These are phyloP conservation scores for Poecilus cupreus DNA, from an alignment of 2,888 invertebrate genomes.

Conservation along the genomic window DNA sequence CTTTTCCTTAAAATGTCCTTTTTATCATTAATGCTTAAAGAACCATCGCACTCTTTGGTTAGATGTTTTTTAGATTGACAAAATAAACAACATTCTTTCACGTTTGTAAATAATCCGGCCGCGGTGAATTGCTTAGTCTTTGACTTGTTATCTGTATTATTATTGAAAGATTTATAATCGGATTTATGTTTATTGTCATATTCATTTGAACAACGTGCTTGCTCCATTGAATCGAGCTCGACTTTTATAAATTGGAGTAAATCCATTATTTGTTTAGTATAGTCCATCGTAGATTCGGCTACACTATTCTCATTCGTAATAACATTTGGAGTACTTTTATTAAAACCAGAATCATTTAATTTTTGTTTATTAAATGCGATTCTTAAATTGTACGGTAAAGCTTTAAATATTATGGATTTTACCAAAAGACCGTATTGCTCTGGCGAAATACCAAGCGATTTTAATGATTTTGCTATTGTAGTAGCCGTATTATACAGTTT, in stretches of 20 bases:
- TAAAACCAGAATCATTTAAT: not conserved
- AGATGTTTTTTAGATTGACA: conserved; percentile 3
- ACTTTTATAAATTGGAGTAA: not conserved
- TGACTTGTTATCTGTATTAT: not conserved
- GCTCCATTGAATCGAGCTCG: conserved; percentile 8
- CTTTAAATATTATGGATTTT: conserved; percentile 13
- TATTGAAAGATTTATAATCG: not conserved
- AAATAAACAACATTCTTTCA: conserved; percentile 1
- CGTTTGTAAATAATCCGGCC: not conserved
- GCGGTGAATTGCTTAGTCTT: not conserved
- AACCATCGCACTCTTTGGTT: not conserved
- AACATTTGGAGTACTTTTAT: not conserved
- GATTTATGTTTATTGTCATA: not conserved
- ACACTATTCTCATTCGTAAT: not conserved
- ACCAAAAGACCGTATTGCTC: conserved; percentile 16
- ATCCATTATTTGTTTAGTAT: conserved; percentile 1
- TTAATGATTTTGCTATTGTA: conserved; percentile 14
- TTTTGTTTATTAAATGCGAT: not conserved
- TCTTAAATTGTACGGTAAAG: not conserved
- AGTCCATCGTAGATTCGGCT: not conserved
- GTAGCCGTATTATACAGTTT: conserved; percentile 8
- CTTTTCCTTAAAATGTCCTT: not conserved
- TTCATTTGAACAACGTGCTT: not conserved
- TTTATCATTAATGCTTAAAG: not conserved
- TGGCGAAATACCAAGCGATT: not conserved